Evolutionary conservation across 2,888 invertebrate species (phyloP).

Genomic region (Aphodius sticticus): DNA sequence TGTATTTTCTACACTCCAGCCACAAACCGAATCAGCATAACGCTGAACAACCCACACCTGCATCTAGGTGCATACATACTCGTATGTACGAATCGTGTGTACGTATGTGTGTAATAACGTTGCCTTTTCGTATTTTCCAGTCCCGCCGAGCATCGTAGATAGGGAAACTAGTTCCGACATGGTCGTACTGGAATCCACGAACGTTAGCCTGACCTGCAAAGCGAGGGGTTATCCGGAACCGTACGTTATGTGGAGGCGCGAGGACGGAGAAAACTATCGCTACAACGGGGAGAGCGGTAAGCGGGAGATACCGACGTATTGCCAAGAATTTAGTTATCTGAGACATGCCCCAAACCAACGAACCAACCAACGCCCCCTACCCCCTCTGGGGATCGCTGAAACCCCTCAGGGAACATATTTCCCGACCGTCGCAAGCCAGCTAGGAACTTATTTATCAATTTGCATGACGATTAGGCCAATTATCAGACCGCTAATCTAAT

Average conservation of each 20-base stretch:
- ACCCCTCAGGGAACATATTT: not conserved
- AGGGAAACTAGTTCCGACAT: constrained; percentile 91
- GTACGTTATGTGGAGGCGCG: constrained; percentile 91
- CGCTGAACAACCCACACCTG: not conserved
- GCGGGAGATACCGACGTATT: constrained; percentile 13
- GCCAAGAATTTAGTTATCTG: constrained; percentile 4
- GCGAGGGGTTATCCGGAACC: constrained; percentile 90
- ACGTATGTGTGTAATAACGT: constrained; percentile 20
- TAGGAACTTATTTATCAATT: constrained; percentile 21
- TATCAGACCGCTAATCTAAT: constrained; percentile 11
- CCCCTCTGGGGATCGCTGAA: not conserved
- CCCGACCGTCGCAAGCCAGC: not conserved
- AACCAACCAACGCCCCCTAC: not conserved
- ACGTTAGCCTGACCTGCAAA: constrained; percentile 87
- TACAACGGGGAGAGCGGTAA: constrained; percentile 90
- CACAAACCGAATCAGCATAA: not conserved
- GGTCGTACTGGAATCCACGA: constrained; percentile 88
- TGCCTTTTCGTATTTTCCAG: constrained; percentile 61
- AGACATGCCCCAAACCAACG: not conserved
- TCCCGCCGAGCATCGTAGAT: constrained; percentile 90
- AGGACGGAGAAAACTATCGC: constrained; percentile 88
- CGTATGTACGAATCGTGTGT: not conserved
- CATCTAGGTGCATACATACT: not conserved
- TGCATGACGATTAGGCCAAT: constrained; percentile 19
- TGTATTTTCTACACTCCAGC: too few species aligned